These are phyloP conservation scores for Brachylomia viminalis DNA, from an alignment of 2,888 invertebrate genomes.

Conservation along the genomic window DNA sequence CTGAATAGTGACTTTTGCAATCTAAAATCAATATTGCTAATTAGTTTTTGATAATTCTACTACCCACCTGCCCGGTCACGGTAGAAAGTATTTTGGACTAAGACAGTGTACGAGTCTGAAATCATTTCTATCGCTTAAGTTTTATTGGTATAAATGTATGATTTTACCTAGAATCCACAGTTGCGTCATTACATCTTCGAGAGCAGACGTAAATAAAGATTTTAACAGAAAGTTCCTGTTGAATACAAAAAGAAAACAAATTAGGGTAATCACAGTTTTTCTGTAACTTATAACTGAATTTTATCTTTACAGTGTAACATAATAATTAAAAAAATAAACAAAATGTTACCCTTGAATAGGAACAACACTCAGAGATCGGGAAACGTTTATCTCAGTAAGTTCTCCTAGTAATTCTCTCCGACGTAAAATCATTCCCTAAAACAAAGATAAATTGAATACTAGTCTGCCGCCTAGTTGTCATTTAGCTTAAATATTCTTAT, in stretches of 20 bases:
- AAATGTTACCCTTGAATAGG: slow-evolving; percentile 4
- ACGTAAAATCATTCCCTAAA: slow-evolving; percentile 13
- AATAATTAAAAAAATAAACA: background rate
- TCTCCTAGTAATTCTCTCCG: background rate
- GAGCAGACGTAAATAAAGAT: slow-evolving; percentile 59
- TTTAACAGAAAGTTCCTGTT: slow-evolving; percentile 40
- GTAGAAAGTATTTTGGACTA: background rate
- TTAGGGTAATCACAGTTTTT: background rate
- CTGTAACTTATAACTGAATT: background rate
- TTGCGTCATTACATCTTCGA: slow-evolving; percentile 67
- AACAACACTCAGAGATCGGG: background rate
- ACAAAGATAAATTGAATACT: background rate
- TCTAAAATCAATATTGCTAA: background rate
- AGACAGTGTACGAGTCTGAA: background rate
- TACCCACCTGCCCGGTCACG: background rate
- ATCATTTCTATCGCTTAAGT: background rate
- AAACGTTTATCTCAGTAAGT: background rate
- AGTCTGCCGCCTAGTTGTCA: background rate
- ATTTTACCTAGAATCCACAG: slow-evolving; percentile 66
- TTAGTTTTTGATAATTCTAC: background rate
- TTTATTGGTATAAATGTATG: background rate
- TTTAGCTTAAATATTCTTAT: background rate
- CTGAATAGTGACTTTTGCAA: background rate
- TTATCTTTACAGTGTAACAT: background rate
- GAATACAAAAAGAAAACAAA: slow-evolving; percentile 37